Percentiles rank a stretch among this genome's conserved stretches.
Conservation (phyloP, 2,888 invertebrate species). For the Tubulanus polymorphus region DNA sequence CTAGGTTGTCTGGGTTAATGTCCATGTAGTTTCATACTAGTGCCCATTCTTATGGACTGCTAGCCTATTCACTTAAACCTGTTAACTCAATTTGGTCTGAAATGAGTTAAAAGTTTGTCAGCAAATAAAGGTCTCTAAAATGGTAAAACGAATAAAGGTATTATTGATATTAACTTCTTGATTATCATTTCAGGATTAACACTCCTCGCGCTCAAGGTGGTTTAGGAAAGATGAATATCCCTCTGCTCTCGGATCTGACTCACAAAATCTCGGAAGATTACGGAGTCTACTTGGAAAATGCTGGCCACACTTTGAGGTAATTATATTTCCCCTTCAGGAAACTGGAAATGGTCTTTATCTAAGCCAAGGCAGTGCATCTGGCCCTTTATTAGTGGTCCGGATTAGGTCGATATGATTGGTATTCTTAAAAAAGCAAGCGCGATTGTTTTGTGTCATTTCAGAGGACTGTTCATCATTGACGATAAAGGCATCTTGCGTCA, state of each 20-base stretch:
- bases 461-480: constrained; percentile 92
- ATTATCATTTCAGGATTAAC: constrained; percentile 64
- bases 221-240: constrained; percentile 80
- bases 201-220: constrained; percentile 88
- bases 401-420: neutral
- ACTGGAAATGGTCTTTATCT: too few relatives aligned
- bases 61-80: too few relatives aligned
- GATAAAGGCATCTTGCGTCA: constrained; percentile 81
- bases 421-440: neutral
- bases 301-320: constrained; percentile 79
- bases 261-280: constrained; percentile 89
- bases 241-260: constrained; percentile 84
- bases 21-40: too few relatives aligned
- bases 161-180: neutral
- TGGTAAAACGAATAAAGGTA: too few relatives aligned
- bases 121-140: too few relatives aligned
- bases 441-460: constrained; percentile 28
- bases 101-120: too few relatives aligned
- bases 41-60: too few relatives aligned
- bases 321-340: neutral
- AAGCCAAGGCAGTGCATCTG: neutral
- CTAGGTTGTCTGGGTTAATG: too few relatives aligned
- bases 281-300: constrained; percentile 86
- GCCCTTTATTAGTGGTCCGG: neutral
- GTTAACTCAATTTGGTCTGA: too few relatives aligned